A percentile compares a stretch with the other conserved stretches of the same genome.
These are phyloP conservation scores for Teinopalpus imperialis DNA, from an alignment of 2,888 invertebrate genomes.

Conservation along the genomic window DNA sequence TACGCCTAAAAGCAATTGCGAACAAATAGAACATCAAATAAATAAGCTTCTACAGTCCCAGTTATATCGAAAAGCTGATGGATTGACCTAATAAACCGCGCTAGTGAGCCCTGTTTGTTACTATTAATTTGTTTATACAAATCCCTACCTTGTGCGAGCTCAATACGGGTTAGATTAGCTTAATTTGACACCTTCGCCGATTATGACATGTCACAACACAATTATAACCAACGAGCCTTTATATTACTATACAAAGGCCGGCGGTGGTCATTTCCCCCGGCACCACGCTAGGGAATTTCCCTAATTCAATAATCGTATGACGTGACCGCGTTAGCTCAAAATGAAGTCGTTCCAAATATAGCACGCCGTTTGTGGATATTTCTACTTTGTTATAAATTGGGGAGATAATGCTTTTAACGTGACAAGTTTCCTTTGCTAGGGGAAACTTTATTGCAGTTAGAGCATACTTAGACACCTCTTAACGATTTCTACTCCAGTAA, in stretches of 20 bases:
- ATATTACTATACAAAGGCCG: conserved; percentile 25
- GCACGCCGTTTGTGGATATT: conserved; percentile 7
- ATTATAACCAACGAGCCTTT: conserved; percentile 25
- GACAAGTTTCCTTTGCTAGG: neutral
- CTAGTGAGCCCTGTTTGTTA: neutral
- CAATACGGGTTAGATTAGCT: conserved; percentile 1
- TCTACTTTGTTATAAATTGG: conserved; percentile 8
- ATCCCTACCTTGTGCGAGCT: neutral
- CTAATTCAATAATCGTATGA: conserved; percentile 33
- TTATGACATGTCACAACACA: conserved; percentile 26
- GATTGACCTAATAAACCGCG: conserved; percentile 1
- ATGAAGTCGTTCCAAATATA: conserved; percentile 24
- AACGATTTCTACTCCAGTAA: no score
- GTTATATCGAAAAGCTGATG: neutral
- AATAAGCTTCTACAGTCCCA: neutral
- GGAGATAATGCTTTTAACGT: neutral
- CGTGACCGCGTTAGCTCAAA: conserved; percentile 28
- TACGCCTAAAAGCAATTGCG: neutral
- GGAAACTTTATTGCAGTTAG: neutral
- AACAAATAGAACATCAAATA: neutral
- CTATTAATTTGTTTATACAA: neutral
- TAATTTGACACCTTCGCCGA: neutral
- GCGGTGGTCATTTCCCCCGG: conserved; percentile 25
- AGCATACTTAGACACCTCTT: no score
- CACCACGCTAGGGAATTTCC: conserved; percentile 29